Percentiles rank a stretch among this genome's conserved stretches.
Conservation (phyloP, 2,888 invertebrate species). For the Petrolisthes manimaculis region DNA sequence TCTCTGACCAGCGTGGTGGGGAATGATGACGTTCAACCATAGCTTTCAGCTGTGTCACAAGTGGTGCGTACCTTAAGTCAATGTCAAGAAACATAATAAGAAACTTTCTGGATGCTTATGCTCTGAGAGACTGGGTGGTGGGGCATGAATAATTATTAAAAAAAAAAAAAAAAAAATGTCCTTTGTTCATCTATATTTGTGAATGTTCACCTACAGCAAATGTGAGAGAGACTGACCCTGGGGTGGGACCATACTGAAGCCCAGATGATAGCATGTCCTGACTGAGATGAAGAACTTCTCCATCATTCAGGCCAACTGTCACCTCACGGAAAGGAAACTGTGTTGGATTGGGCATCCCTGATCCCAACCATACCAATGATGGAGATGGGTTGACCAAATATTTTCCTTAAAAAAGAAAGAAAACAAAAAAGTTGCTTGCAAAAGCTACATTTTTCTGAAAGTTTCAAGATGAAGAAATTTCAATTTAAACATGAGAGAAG, state of each 20-base stretch:
- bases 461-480: not conserved
- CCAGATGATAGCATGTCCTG: slow-evolving; percentile 77
- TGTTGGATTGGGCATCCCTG: slow-evolving; percentile 81
- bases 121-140: not conserved
- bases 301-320: slow-evolving; percentile 75
- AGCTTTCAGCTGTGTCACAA: slow-evolving; percentile 76
- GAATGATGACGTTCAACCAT: slow-evolving; percentile 77
- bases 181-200: not conserved
- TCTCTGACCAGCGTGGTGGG: slow-evolving; percentile 77
- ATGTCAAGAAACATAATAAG: not conserved
- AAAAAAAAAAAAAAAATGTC: not conserved
- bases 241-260: slow-evolving; percentile 79
- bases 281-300: slow-evolving; percentile 73
- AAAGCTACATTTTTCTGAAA: not conserved
- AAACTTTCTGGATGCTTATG: not conserved
- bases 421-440: not conserved
- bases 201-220: not conserved
- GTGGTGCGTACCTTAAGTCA: slow-evolving; percentile 71
- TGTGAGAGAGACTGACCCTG: slow-evolving; percentile 28
- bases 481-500: not conserved
- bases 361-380: slow-evolving; percentile 71
- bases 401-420: slow-evolving; percentile 25
- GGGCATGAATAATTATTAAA: not conserved
- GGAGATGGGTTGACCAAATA: slow-evolving; percentile 62
- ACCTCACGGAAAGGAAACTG: slow-evolving; percentile 80